phyloP scores from a whole-genome alignment of 2,888 invertebrate genomes.

The Callimorpha dominula region DNA sequence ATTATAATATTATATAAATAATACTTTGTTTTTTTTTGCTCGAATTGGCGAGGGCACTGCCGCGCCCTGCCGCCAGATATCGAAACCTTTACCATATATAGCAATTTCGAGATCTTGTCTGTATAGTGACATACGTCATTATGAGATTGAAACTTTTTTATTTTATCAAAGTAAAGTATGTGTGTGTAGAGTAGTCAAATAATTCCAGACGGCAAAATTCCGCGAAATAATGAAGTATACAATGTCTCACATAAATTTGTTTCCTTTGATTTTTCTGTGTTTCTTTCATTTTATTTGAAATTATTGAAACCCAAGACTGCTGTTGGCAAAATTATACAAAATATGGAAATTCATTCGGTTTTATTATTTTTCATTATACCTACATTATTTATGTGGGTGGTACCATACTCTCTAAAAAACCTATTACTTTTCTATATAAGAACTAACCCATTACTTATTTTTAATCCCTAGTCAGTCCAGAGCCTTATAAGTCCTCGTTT shows the following conservation, averaged over 20 bases:
- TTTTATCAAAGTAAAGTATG: too few species aligned
- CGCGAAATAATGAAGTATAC: neutral
- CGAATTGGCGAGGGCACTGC: too few species aligned
- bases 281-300: neutral
- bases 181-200: too few species aligned
- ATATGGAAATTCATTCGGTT: neutral
- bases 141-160: too few species aligned
- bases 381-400: neutral
- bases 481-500: neutral
- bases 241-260: neutral
- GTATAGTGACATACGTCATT: too few species aligned
- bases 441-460: neutral
- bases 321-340: neutral
- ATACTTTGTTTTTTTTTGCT: too few species aligned
- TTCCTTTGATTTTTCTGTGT: neutral
- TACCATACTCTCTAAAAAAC: neutral
- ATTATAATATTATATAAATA: too few species aligned
- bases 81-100: too few species aligned
- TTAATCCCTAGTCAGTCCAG: too few species aligned
- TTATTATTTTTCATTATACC: neutral
- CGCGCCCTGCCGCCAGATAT: too few species aligned
- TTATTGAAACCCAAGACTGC: neutral
- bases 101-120: too few species aligned
- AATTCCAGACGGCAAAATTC: neutral
- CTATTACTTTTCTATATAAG: neutral